phyloP scores from a whole-genome alignment of 2,113 vertebrate genomes.

The Myotis lucifugus region DNA sequence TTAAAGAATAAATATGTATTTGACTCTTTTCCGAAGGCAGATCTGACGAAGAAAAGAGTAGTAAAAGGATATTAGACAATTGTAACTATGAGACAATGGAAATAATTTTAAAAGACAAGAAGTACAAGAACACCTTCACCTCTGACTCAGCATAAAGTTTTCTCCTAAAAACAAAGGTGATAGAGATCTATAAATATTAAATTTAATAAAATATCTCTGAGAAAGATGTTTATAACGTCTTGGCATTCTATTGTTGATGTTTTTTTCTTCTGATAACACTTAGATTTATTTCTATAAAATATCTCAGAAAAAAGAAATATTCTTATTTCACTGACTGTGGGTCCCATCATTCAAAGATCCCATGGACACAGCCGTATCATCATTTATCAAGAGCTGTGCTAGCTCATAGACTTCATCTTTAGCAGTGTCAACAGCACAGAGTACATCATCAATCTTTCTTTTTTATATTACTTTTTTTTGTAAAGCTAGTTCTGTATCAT shows the following conservation, averaged over 20 bases:
- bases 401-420: constrained; percentile 43
- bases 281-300: constrained; percentile 37
- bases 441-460: constrained; percentile 45
- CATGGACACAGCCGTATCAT: constrained; percentile 8
- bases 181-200: constrained; percentile 25
- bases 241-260: not conserved
- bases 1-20: not conserved
- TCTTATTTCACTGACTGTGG: not conserved
- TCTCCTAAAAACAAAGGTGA: not conserved
- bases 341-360: constrained; percentile 51
- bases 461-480: not conserved
- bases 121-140: not conserved
- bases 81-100: not conserved
- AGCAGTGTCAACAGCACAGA: constrained; percentile 57
- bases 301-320: constrained; percentile 46
- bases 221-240: not conserved
- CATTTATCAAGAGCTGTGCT: constrained; percentile 57
- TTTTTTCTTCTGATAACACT: constrained; percentile 9
- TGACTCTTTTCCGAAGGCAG: not conserved
- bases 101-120: not conserved
- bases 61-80: not conserved
- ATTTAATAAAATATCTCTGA: not conserved
- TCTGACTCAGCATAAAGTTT: not conserved
- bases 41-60: not conserved
- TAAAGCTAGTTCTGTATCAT: not conserved